These are phyloP conservation scores for Heterotilapia buettikoferi DNA, from an alignment of 2,113 vertebrate genomes.

Conservation along the genomic window DNA sequence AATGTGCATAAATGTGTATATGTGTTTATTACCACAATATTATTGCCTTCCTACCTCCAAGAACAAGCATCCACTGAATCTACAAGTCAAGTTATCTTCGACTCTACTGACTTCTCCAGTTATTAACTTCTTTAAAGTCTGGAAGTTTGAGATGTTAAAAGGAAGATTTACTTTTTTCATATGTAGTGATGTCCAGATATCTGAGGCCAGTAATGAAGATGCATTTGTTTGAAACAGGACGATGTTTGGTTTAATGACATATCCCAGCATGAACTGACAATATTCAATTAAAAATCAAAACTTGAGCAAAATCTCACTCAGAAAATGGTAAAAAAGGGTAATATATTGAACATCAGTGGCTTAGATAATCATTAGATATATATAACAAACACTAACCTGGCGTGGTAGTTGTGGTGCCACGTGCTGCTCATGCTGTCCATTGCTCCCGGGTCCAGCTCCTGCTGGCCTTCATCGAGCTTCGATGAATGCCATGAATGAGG, in stretches of 20 bases:
- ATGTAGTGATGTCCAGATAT: background rate
- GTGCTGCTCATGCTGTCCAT: constrained; percentile 79
- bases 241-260: background rate
- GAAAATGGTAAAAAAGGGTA: background rate
- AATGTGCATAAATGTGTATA: background rate
- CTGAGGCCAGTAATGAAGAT: background rate
- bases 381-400: constrained; percentile 74
- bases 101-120: background rate
- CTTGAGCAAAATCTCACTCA: background rate
- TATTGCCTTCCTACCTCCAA: background rate
- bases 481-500: constrained; percentile 94
- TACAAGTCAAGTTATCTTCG: background rate
- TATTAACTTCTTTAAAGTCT: background rate
- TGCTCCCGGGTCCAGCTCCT: constrained; percentile 74
- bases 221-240: background rate
- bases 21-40: background rate
- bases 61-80: background rate
- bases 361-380: background rate
- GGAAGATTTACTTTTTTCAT: background rate
- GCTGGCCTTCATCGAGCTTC: constrained; percentile 75
- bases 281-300: background rate
- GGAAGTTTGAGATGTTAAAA: background rate
- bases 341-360: background rate
- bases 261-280: background rate
- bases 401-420: constrained; percentile 87